phyloP scores from a whole-genome alignment of 2,797 vertebrate species.

The Brachyalestes nurse region DNA sequence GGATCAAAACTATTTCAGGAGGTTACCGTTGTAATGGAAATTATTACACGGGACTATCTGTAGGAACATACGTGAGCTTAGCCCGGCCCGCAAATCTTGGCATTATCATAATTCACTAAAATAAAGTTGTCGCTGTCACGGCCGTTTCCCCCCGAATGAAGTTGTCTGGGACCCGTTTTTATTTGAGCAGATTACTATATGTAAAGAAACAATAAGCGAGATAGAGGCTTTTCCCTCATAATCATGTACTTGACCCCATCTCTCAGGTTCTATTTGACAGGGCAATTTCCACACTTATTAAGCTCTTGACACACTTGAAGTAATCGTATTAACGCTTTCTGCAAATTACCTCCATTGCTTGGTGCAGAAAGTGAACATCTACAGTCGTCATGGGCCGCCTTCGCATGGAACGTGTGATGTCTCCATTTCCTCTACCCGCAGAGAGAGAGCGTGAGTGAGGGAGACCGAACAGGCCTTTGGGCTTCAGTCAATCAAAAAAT shows the following conservation, averaged over 20 bases:
- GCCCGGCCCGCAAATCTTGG: constrained; percentile 79
- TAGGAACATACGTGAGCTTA: constrained; percentile 77
- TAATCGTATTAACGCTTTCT: constrained; percentile 85
- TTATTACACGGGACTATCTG: constrained; percentile 76
- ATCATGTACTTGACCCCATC: constrained; percentile 82
- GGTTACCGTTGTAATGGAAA: constrained; percentile 67
- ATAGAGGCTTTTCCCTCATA: constrained; percentile 75
- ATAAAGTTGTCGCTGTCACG: constrained; percentile 85
- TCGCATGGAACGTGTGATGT: constrained; percentile 71
- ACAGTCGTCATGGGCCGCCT: constrained; percentile 68
- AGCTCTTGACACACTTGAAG: constrained; percentile 86
- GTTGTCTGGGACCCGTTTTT: constrained; percentile 70
- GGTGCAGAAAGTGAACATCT: constrained; percentile 62
- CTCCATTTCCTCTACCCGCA: constrained; percentile 69
- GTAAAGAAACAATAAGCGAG: constrained; percentile 84
- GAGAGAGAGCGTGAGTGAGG: constrained; percentile 33
- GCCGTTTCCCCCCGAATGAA: constrained; percentile 81
- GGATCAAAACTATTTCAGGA: constrained; percentile 68
- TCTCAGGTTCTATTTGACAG: constrained; percentile 82
- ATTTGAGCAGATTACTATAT: constrained; percentile 82
- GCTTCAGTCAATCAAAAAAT: constrained; percentile 64
- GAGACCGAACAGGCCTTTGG: constrained; percentile 53
- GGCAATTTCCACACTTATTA: constrained; percentile 89
- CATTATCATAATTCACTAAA: constrained; percentile 79
- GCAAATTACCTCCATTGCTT: constrained; percentile 80